Evolutionary conservation across 2,888 invertebrate species (phyloP).

Genomic region (Teleogryllus oceanicus): DNA sequence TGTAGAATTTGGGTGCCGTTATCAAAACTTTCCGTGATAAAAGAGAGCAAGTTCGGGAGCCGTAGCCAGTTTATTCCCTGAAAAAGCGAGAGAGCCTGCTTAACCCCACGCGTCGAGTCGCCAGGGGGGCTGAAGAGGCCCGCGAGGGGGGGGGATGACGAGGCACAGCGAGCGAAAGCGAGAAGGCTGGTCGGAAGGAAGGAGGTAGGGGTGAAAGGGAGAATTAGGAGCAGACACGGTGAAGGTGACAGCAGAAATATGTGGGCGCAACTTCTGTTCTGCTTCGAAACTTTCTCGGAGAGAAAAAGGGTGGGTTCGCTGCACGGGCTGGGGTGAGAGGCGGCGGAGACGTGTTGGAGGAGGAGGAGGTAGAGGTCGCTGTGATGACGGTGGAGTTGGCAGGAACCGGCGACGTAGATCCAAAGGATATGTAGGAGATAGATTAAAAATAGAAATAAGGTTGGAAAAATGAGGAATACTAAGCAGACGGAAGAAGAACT

Average conservation of each 20-base stretch:
- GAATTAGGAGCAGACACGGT: constrained; percentile 7
- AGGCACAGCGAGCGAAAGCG: background rate
- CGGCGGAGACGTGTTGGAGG: background rate
- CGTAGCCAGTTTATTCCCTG: background rate
- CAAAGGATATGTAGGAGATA: too few species aligned
- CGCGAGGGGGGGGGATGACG: background rate
- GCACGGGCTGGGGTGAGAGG: background rate
- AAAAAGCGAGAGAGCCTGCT: background rate
- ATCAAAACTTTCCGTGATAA: constrained; percentile 18
- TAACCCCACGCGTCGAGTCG: background rate
- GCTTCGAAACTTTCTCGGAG: background rate
- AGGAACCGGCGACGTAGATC: too few species aligned
- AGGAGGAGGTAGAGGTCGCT: background rate
- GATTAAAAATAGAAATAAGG: too few species aligned
- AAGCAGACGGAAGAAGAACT: too few species aligned
- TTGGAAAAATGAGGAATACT: too few species aligned
- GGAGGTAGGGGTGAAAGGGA: background rate
- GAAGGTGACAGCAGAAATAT: constrained; percentile 18
- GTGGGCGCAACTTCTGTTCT: constrained; percentile 18
- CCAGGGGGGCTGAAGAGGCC: background rate
- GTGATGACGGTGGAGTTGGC: too few species aligned
- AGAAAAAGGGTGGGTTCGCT: background rate
- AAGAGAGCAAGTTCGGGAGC: background rate
- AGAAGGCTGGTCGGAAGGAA: constrained; percentile 6
- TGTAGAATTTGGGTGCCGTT: constrained; percentile 1